Evolutionary conservation across 2,797 vertebrate species (phyloP).

Genomic region (Triplophysa bombifrons): DNA sequence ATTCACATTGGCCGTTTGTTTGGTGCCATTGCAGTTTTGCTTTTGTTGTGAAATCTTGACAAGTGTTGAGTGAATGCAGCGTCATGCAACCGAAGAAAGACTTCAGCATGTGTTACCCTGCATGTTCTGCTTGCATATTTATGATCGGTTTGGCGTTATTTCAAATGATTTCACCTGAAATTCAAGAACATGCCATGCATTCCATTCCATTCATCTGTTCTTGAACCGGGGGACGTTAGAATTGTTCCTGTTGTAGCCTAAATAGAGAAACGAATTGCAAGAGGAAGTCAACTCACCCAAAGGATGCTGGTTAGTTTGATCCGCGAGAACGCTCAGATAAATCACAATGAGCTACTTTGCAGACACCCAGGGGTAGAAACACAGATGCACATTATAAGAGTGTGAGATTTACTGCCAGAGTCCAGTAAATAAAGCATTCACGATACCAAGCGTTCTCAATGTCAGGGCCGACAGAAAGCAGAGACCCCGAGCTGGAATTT

Average conservation of each 20-base stretch:
- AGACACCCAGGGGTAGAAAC: slow-evolving; percentile 37
- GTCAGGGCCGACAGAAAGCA: slow-evolving; percentile 32
- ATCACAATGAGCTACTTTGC: slow-evolving; percentile 45
- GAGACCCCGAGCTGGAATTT: background rate
- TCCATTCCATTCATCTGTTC: background rate
- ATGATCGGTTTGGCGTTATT: background rate
- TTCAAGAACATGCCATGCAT: background rate
- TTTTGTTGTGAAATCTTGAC: too few relatives aligned
- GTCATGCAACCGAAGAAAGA: background rate
- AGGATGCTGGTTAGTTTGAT: slow-evolving; percentile 33
- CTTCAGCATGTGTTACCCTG: background rate
- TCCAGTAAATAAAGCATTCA: slow-evolving; percentile 48
- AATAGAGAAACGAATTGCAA: slow-evolving; percentile 14
- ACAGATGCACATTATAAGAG: slow-evolving; percentile 34
- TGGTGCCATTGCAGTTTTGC: too few relatives aligned
- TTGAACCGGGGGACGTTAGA: background rate
- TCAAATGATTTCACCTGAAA: background rate
- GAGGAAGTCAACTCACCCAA: slow-evolving; percentile 19
- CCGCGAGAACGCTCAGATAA: slow-evolving; percentile 28
- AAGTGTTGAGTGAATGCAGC: background rate
- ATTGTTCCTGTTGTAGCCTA: background rate
- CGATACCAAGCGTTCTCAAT: slow-evolving; percentile 39
- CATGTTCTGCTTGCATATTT: background rate
- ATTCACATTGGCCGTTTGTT: background rate
- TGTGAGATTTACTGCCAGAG: slow-evolving; percentile 39